Base-by-base conservation (phyloP, 2,888 invertebrate genomes). In the Scrobipalpa costella region DNA sequence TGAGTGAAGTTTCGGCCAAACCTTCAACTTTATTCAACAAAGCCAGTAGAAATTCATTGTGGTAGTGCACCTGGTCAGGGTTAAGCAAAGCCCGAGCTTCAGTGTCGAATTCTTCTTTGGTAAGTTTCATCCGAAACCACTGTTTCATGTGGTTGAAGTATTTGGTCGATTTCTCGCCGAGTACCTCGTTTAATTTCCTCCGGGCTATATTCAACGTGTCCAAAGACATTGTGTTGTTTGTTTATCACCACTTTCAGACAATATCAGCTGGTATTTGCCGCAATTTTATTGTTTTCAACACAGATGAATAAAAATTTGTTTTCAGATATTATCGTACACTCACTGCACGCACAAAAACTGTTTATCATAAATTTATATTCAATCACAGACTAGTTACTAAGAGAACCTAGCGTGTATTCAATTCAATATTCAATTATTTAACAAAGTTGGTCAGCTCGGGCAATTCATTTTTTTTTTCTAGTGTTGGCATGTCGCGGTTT, bases 31-130 rank as follows among this genome's bases (percentile, higher is more conserved):
- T 96, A 74, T 95, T 95, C 40, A 97, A 89, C 49, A 98, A 90
- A 0, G 97, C 96, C 17, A 96, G 82, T 7, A 98, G 86, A 77
- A 98, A 98, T 75, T 95, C 94, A 85, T 98, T 98, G 81, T 98
- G 98, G 62, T 95, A 93, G 78, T 95, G 95, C 34, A 97, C 93
- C 84, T 96, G 95, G 57, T 96, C 95, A 7, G 93, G 86, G 8
- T 93, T 92, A 67, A 98, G 85, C 15, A 97, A 85, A 78, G 94
- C 94, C 47, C 97, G 92, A 6, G 96, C 96, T 85, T 96, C 95
- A 13, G 87, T 82, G 75, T 98, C 97, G 80, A 98, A 97, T 73
- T 97, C 96, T 78, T 96, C 95, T 80, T 96, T 96, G 0, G 95
- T 94, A 66, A 95, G 93, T 85, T 96, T 93, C 80, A 93, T 92